phyloP scores from a whole-genome alignment of 2,888 invertebrate species.

The Athalia cordata region DNA sequence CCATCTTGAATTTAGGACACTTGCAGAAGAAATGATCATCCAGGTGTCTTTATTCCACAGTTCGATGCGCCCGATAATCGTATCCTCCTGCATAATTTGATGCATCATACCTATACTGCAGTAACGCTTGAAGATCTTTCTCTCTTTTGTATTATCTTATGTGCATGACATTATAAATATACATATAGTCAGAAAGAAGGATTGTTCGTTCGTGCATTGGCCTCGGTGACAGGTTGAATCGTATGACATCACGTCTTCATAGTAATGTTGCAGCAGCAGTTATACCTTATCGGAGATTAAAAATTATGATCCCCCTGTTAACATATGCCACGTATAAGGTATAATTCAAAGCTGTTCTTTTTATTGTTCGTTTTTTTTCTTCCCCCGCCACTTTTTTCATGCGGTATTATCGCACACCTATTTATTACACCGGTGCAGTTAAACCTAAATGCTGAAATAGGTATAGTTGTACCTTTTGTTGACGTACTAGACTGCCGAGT shows the following conservation, averaged over 20 bases:
- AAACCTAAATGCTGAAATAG: not conserved
- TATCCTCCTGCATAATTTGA: too few species aligned
- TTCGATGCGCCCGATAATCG: too few species aligned
- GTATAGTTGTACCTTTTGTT: not conserved
- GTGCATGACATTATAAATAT: too few species aligned
- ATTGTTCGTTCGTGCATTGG: conserved; percentile 1
- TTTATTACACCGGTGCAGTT: not conserved
- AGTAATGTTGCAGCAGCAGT: not conserved
- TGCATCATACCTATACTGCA: too few species aligned
- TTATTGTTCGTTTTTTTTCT: too few species aligned
- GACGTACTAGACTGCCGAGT: conserved; percentile 24
- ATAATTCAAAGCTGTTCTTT: not conserved
- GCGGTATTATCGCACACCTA: too few species aligned
- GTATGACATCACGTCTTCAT: conserved; percentile 35
- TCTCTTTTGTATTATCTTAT: too few species aligned
- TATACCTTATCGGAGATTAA: conserved; percentile 9
- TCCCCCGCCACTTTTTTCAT: not conserved
- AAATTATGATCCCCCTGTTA: too few species aligned
- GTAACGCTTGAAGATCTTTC: too few species aligned
- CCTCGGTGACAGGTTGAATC: conserved; percentile 18
- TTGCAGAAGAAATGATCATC: too few species aligned
- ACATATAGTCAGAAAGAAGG: not conserved
- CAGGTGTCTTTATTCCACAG: too few species aligned
- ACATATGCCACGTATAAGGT: not conserved
- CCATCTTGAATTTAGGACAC: too few species aligned